Base-by-base conservation (phyloP, 2,888 invertebrate species). In the Lycia hirtaria region DNA sequence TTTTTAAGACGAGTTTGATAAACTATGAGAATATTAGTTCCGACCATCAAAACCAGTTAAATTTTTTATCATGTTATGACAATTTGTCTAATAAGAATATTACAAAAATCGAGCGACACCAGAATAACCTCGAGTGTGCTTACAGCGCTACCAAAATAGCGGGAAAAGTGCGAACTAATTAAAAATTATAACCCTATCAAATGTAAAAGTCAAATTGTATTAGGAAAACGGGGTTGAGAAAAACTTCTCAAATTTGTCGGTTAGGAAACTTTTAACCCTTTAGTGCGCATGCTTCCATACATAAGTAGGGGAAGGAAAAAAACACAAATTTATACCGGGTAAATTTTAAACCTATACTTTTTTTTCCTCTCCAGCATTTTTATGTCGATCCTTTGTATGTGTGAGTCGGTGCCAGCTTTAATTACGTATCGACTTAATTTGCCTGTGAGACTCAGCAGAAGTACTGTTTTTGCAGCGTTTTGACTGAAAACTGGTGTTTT, bases 341-440 rank as follows among this genome's bases (percentile, higher is more conserved):
- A 92, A 92, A 91, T 88, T 91, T 92, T 90, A 91, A 90, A 91
- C 83, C 88, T 92, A 92, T 92, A 91, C 91, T 92, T 92, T 92
- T 92, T 88, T 91, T 90, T 88, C 80, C 86, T 79, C 78, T 79
- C 83, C 76, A 78, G 84, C 87, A 88, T 90, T 91, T 91, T 92
- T 91, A 90, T 88, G 90, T 89, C 86, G 89, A 85, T 80, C 80
- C 87, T 90, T 88, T 88, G 85, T 85, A 73, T 90, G 92, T 92
- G 91, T 92, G 91, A 81, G 91, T 85, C 69, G 77, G 84, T 73
- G 84, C 82, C 83, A 78, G 85, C 85, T 92, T 92, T 92, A 92
- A 92, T 92, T 92, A 92, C 89, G 91, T 92, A 92, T 92, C 88
- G 92, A 92, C 92, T 91, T 92, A 91, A 91, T 90, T 90, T 90